Base-by-base conservation (phyloP, 2,888 invertebrate species). In the Neoitamus cyanurus region DNA sequence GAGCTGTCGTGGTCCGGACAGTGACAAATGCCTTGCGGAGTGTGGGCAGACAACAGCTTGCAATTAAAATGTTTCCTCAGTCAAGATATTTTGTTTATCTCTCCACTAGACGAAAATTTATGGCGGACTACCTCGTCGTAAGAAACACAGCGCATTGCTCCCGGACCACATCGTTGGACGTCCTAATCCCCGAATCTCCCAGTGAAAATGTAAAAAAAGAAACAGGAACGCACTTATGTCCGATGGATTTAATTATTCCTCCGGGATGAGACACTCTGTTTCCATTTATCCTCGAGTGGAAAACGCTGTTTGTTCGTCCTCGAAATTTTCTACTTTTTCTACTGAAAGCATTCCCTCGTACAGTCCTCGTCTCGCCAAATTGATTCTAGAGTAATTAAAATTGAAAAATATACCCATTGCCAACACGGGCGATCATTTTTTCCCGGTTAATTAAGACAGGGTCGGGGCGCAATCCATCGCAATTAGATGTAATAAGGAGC, bases 21-120 rank as follows among this genome's bases (percentile, higher is more conserved):
- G 42, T 83, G 83, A 83, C 58, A 83, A 75, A 83, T 83, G 83
- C 70, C 15, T 83, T 48, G 46, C 13, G 34, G 15, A 30, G 73
- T 36, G 83, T 83, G 83, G 83, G 83, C 20, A 73, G 83, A 72
- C 73, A 83, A 82, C 36, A 69, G 48, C 82, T 48, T 34, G 73
- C 83, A 83, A 83, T 83, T 83, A 83, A 83, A 83, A 83, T 83
- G 73, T 48, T 83, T 75, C 82, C 68, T 69, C 82, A 69, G 82
- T 37, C 82, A 69, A 69, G 82, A 82, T 69, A 82, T 82, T 68
- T 42, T 82, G 82, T 82, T 82, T 82, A 82, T 82, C 69, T 82
- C 37, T 34, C 30, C 7, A 69, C 48, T 78, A 42, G 69, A 69
- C 36, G 82, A 69, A 30, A 68, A 82, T 82, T 82, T 82, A 82